Evolutionary conservation across 2,888 invertebrate species (phyloP), one percentile per base, ranked within the genome.

Genomic region (Iphiclides podalirius): DNA sequence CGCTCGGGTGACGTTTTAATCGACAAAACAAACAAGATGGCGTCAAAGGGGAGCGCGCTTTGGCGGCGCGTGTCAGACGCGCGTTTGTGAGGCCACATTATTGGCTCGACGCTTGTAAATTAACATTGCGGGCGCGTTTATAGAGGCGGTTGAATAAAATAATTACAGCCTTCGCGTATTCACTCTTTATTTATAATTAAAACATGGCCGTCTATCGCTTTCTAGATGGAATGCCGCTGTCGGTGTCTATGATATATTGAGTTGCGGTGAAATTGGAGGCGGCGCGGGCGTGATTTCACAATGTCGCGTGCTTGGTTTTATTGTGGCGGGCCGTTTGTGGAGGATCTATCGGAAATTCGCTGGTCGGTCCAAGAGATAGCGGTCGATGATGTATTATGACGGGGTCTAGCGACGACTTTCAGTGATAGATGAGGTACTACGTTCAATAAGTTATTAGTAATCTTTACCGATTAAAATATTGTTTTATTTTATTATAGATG

Each of bases 1-100:
- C 26, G 28, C 35, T 39, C 41, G 45, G 42, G 43, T 38, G 38
- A 49, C 49, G 16, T 58, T 60, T 64, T 65, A 66, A 67, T 68
- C 60, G 59, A 57, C 60, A 63, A 66, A 64, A 67, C 63, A 68
- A 71, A 67, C 60, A 63, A 67, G 51, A 63, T 61, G 53, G 59
- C 63, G 60, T 11, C 15, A 60, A 58, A 54, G 37, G 57, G 50
- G 54, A 41, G 47, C 53, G 52, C 51, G 46, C 58, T 65, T 67
- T 64, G 66, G 65, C 68, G 65, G 72, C 66, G 62, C 57, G 16
- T 35, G 61, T 59, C 59, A 60, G 59, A 54, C 54, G 13, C 60
- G 59, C 58, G 54, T 58, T 60, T 61, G 62, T 59, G 61, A 54
- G 61, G 54, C 61, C 56, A 55, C 61, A 64, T 59, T 58, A 57